Evolutionary conservation across 1,140 invertebrate genomes (phyloP).

Genomic region (Dendroctonus ponderosae): DNA sequence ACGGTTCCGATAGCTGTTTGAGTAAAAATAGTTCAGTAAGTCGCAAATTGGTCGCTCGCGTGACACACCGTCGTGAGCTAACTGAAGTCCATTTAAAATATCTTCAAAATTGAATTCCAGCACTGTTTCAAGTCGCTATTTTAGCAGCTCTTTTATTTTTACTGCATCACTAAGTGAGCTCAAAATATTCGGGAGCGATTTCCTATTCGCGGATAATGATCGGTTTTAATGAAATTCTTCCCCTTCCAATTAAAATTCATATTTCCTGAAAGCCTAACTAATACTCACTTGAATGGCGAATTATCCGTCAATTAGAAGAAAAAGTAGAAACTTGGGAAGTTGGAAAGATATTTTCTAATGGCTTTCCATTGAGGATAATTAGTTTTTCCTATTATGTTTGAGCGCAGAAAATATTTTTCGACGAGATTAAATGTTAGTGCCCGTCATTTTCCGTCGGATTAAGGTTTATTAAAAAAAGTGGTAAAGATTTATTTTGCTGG

Average conservation of each 20-base stretch:
- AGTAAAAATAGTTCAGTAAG: conserved; percentile 12
- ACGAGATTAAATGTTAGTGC: not conserved
- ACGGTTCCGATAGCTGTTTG: too few species aligned
- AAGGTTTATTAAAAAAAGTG: conserved; percentile 4
- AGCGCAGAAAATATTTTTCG: conserved; percentile 5
- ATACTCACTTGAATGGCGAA: conserved; percentile 14
- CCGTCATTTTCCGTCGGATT: not conserved
- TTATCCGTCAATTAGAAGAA: conserved; percentile 28
- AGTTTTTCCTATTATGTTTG: conserved; percentile 17
- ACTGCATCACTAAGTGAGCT: conserved; percentile 5
- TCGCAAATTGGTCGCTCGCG: conserved; percentile 2
- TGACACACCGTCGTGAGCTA: conserved; percentile 7
- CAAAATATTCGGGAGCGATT: conserved; percentile 13
- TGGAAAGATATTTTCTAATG: conserved; percentile 24
- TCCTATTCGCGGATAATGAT: conserved; percentile 23
- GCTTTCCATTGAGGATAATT: conserved; percentile 15
- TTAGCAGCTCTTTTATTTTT: not conserved
- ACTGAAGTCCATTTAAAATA: conserved; percentile 1
- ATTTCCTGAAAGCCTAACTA: conserved; percentile 25
- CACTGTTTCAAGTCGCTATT: conserved; percentile 15
- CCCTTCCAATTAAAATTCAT: conserved; percentile 31
- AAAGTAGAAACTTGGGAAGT: conserved; percentile 13
- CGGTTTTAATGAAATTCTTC: conserved; percentile 30
- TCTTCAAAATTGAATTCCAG: conserved; percentile 17
- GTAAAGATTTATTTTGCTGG: too few species aligned